These are phyloP conservation scores for Piaya cayana DNA, from an alignment of 2,113 vertebrate genomes.

Conservation along the genomic window DNA sequence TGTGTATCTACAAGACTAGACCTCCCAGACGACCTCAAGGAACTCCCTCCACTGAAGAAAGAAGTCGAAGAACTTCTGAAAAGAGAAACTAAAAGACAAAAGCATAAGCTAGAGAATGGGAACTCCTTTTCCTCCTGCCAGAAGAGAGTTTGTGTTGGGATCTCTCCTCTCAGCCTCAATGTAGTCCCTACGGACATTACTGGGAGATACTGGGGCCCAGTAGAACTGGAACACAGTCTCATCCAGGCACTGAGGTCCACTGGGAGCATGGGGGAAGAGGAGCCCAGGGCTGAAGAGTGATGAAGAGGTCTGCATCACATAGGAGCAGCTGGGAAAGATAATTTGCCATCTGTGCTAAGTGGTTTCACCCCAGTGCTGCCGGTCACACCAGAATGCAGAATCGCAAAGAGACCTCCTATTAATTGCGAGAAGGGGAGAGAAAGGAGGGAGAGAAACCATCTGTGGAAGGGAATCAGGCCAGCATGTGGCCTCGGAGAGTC, in stretches of 20 bases:
- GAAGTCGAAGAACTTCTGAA: background rate
- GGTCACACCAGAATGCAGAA: conserved; percentile 13
- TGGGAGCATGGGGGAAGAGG: background rate
- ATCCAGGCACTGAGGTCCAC: background rate
- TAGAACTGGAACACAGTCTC: background rate
- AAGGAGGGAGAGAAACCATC: background rate
- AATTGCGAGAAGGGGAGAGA: background rate
- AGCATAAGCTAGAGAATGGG: background rate
- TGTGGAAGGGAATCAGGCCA: background rate
- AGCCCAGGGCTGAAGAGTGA: background rate
- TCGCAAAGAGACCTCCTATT: background rate
- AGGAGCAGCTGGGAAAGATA: conserved; percentile 57
- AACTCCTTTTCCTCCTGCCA: background rate
- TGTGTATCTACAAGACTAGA: background rate
- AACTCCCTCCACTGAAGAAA: background rate
- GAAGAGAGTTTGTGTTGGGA: background rate
- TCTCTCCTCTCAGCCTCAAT: background rate
- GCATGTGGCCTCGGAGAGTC: background rate
- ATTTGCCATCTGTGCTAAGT: conserved; percentile 61
- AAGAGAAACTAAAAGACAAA: background rate
- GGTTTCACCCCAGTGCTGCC: conserved; percentile 43
- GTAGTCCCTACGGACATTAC: background rate
- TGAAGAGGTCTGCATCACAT: background rate
- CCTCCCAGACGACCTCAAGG: background rate
- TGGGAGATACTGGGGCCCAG: background rate